Conservation (phyloP, 2,797 vertebrate species). For the Telmatherina bonti region DNA sequence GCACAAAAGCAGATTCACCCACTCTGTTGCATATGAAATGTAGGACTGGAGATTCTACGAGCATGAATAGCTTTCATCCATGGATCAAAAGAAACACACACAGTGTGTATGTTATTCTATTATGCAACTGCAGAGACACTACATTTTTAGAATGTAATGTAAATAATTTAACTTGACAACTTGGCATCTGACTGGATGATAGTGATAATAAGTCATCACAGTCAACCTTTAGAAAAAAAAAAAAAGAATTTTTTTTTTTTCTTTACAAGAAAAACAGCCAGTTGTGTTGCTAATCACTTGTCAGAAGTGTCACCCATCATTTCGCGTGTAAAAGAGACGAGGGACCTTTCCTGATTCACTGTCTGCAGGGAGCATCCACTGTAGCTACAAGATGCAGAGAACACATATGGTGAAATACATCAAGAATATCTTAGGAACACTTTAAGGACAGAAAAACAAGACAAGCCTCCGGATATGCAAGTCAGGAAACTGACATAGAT, state of each 20-base stretch:
- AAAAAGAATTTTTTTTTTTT: constrained; percentile 37
- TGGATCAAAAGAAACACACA: constrained; percentile 24
- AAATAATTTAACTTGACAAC: constrained; percentile 20
- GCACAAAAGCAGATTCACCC: constrained; percentile 13
- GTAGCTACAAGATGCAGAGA: constrained; percentile 18
- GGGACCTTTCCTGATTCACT: constrained; percentile 13
- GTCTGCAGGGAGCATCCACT: constrained; percentile 6
- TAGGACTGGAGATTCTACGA: neutral
- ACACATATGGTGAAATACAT: constrained; percentile 53
- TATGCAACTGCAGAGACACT: constrained; percentile 17
- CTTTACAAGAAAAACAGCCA: neutral
- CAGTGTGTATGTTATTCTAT: neutral
- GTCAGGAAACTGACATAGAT: constrained; percentile 71
- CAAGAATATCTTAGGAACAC: constrained; percentile 53
- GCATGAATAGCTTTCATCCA: constrained; percentile 9
- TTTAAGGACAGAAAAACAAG: constrained; percentile 61
- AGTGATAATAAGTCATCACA: constrained; percentile 15
- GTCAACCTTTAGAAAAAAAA: constrained; percentile 34
- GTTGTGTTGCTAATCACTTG: constrained; percentile 30
- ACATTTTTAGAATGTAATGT: constrained; percentile 2
- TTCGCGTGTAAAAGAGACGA: constrained; percentile 2
- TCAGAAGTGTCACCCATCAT: constrained; percentile 4
- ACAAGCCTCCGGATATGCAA: constrained; percentile 59
- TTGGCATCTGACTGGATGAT: constrained; percentile 26
- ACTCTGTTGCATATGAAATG: neutral